Base-by-base conservation (phyloP, 1,140 invertebrate species). In the Drosophila funebris region DNA sequence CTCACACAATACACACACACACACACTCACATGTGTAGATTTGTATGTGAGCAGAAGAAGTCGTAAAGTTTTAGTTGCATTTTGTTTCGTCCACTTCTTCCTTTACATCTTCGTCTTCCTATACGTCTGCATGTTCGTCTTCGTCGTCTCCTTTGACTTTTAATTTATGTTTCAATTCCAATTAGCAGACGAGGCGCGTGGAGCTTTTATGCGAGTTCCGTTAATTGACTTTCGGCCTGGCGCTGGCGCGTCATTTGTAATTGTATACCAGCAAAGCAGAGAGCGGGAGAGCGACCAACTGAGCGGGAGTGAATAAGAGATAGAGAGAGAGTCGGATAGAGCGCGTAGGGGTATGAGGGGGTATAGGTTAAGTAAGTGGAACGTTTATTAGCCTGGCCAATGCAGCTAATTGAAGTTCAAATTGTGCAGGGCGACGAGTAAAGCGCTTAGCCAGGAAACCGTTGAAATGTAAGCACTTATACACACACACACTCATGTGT, bases 111-210 rank as follows among this genome's bases (percentile, higher is more conserved):
- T 53, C 62, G 74, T 77, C 62, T 70, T 66, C 57, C 69, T 39
- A 53, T 56, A 60, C 76, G 57, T 62, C 57, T 63, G 44, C 62
- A 70, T 77, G 58, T 70, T 66, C 58, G 41, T 73, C 61, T 82
- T 70, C 67, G 72, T 70, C 53, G 58, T 57, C 70, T 68, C 46
- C 69, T 79, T 64, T 75, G 78, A 83, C 83, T 76, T 78, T 88
- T 88, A 88, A 88, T 88, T 88, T 88, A 88, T 88, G 83, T 88
- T 88, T 88, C 83, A 88, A 88, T 88, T 88, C 83, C 83, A 88
- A 88, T 88, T 88, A 88, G 83, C 84, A 80, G 71, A 69, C 79
- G 76, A 79, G 72, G 76, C 83, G 72, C 82, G 57, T 67, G 53
- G 62, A 61, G 61, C 76, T 73, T 74, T 88, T 79, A 89, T 89